Base-by-base conservation (phyloP, 2,888 invertebrate species). In the Melinaea menophilus region DNA sequence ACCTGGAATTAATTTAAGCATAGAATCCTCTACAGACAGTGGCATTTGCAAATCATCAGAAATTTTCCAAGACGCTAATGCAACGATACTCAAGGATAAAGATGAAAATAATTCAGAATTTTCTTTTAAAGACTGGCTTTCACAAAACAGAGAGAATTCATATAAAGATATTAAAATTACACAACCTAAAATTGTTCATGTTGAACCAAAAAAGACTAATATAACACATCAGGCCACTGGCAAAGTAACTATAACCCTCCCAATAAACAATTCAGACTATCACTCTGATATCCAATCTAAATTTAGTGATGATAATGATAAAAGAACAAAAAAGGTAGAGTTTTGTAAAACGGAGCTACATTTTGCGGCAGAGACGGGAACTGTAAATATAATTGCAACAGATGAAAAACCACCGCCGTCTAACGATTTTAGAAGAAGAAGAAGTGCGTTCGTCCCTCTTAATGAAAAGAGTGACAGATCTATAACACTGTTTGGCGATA, bases 341-440 rank as follows among this genome's bases (percentile, higher is more conserved):
- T 97, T 97, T 82, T 95, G 96, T 78, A 96, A 96, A 87, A 96
- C 96, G 0, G 97, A 97, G 86, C 93, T 97, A 35, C 97, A 97
- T 81, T 96, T 96, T 79, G 95, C 96, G 0, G 95, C 95, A 13
- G 96, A 96, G 78, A 95, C 96, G 1, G 97, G 97, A 0, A 93
- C 94, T 73, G 95, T 97, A 0, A 96, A 96, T 77, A 96, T 97
- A 64, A 96, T 97, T 45, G 96, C 96, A 77, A 96, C 96, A 0
- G 96, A 96, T 81, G 95, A 95, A 68, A 96, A 97, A 80, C 96
- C 96, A 55, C 96, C 96, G 9, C 95, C 96, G 4, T 95, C 95
- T 0, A 95, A 95, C 77, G 95, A 95, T 79, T 96, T 95, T 78
- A 91, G 96, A 68, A 91, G 95, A 74, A 88, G 95, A 70, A 92